Base-by-base conservation (phyloP, 2,113 vertebrate species). In the Oxygymnocypris stewartii region DNA sequence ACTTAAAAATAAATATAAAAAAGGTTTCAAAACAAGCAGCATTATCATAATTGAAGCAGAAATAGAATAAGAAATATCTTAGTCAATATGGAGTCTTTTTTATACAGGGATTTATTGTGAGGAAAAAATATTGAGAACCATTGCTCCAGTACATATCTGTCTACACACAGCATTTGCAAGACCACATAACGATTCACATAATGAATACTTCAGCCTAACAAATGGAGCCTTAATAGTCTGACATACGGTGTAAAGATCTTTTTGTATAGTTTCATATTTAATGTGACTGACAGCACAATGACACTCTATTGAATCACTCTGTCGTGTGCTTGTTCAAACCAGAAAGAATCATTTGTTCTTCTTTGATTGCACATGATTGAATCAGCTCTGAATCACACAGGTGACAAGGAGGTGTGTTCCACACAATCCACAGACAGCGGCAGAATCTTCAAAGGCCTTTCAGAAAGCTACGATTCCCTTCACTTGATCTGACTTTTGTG, bases 401-500 rank as follows among this genome's bases (percentile, higher is more conserved):
- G 61, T 69, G 40, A 31, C 31, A 40, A 61, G 31, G 57, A 51
- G 69, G 18, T 77, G 25, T 57, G 69, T 51, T 28, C 54, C 49
- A 82, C 8, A 49, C n/a, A n/a, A n/a, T n/a, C n/a, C n/a, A n/a
- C n/a, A n/a, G n/a, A 44, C 44, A 69, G 86, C 61, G 42, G 51
- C 31, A 71, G 71, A 88, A 51, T 61, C 73, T 83, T 91, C 86
- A 88, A 89, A 88, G 80, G 82, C 79, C 51, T 44, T 79, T 87
- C 86, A 77, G 78, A 88, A 69, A 90, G 61, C 83, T 31, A 84
- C 82, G 79, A 77, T 63, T 49, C 23, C 89, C 85, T 88, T 54
- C 86, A n/a, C n/a, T n/a, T n/a, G n/a, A n/a, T n/a, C 69, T n/a
- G n/a, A n/a, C n/a, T n/a, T 86, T 10, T 87, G 82, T 91, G 88